Evolutionary conservation across 2,888 invertebrate genomes (phyloP).

Genomic region (Electrophaes corylata): DNA sequence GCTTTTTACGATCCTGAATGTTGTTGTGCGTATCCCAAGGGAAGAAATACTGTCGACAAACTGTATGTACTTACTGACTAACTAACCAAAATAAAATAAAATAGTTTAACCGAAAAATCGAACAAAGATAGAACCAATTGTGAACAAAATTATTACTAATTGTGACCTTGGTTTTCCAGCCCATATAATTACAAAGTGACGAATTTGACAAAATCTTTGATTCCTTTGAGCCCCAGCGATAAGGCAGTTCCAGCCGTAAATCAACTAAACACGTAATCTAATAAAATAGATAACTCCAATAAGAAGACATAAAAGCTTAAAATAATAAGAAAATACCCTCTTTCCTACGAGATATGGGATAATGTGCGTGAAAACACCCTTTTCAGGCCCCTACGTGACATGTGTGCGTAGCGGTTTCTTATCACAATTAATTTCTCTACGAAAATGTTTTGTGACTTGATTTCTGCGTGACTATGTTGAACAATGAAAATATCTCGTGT

Average conservation of each 20-base stretch:
- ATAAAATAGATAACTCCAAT: slow-evolving; percentile 27
- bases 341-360: slow-evolving; percentile 42
- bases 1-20: background rate
- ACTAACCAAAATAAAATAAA: background rate
- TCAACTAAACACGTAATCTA: slow-evolving; percentile 17
- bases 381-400: slow-evolving; percentile 52
- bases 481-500: background rate
- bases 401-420: slow-evolving; percentile 49
- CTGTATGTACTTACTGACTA: background rate
- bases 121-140: too few relatives aligned
- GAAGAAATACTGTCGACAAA: background rate
- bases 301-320: slow-evolving; percentile 35
- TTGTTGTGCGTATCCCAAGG: background rate
- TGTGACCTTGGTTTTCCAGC: too few relatives aligned
- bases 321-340: slow-evolving; percentile 45
- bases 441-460: slow-evolving; percentile 27
- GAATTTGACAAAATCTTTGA: too few relatives aligned
- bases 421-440: slow-evolving; percentile 51
- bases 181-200: too few relatives aligned
- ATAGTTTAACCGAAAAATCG: background rate
- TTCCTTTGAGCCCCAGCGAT: background rate
- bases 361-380: slow-evolving; percentile 46
- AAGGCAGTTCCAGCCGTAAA: slow-evolving; percentile 5
- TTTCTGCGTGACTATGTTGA: slow-evolving; percentile 19
- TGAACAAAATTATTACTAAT: too few relatives aligned